Percentiles rank a stretch among this genome's conserved stretches.
phyloP scores from a whole-genome alignment of 2,888 invertebrate genomes.

The Calameuta idolon region DNA sequence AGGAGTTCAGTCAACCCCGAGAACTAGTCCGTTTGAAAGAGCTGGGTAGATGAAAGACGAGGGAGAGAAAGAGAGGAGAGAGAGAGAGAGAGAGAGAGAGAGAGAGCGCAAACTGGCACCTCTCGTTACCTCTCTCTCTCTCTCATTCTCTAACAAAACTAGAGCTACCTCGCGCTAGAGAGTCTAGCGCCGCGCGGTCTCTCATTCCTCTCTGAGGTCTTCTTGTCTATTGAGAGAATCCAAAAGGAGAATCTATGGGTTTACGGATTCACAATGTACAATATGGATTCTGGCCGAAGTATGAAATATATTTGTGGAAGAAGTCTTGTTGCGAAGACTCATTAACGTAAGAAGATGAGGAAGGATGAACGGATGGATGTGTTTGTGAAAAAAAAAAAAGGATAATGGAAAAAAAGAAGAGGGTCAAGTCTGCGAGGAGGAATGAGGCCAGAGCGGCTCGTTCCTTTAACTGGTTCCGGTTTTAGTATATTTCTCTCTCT shows the following conservation, averaged over 20 bases:
- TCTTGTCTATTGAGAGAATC: not conserved
- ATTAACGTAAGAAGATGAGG: not conserved
- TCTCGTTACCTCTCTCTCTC: not conserved
- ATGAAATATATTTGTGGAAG: not conserved
- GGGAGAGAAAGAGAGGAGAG: not conserved
- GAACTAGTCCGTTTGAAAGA: not conserved
- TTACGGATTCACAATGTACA: not conserved
- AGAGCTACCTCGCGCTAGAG: not conserved
- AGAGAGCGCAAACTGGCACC: not conserved
- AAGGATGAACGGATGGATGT: not conserved
- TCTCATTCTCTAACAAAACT: not conserved
- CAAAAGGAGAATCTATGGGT: not conserved
- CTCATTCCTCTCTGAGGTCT: not conserved
- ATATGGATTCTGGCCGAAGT: not conserved
- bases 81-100: too few species aligned
- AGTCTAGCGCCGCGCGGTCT: not conserved
- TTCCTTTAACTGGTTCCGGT: constrained; percentile 48
- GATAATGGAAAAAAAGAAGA: not conserved
- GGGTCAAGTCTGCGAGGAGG: constrained; percentile 32
- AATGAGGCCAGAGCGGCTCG: constrained; percentile 36
- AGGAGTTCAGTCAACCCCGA: not conserved
- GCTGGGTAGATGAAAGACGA: not conserved
- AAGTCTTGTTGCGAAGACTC: not conserved
- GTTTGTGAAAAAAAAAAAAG: not conserved
- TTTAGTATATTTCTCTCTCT: constrained; percentile 25